phyloP scores from a whole-genome alignment of 1,140 invertebrate genomes.

The Caenorhabditis remanei region DNA sequence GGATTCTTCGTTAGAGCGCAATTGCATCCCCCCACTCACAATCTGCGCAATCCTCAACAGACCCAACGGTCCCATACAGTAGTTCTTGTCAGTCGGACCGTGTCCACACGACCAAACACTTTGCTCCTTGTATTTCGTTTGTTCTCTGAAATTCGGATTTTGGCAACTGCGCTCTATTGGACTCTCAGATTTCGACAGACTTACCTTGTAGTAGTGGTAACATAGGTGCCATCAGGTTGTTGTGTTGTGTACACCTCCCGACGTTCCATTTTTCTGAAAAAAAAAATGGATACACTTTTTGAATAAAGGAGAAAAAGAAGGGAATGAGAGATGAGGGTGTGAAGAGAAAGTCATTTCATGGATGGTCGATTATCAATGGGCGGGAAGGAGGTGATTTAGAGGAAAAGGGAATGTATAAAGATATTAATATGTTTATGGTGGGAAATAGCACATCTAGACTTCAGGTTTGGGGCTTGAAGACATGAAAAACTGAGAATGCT shows the following conservation, averaged over 20 bases:
- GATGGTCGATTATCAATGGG: not conserved
- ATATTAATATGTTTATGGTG: too few relatives aligned
- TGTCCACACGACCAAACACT: conserved; percentile 62
- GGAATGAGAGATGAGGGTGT: not conserved
- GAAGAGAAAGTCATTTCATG: not conserved
- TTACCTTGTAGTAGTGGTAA: conserved; percentile 69
- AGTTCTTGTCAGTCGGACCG: conserved; percentile 68
- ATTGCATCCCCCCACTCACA: conserved; percentile 59
- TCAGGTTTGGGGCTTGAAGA: too few relatives aligned
- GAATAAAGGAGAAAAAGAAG: too few relatives aligned
- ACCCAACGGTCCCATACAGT: conserved; percentile 72
- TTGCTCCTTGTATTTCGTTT: conserved; percentile 68
- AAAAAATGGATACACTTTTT: not conserved
- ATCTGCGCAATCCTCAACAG: conserved; percentile 75
- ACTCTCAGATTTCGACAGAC: not conserved
- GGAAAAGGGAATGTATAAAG: too few relatives aligned
- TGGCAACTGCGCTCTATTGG: not conserved
- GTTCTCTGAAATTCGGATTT: conserved; percentile 31
- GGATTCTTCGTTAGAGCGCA: too few relatives aligned
- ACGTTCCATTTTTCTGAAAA: conserved; percentile 11
- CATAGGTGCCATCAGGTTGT: conserved; percentile 70
- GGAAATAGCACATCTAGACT: too few relatives aligned
- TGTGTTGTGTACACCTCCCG: conserved; percentile 68
- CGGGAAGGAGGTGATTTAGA: too few relatives aligned
- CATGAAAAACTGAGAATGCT: too few relatives aligned